A percentile compares a stretch with the other conserved stretches of the same genome.
phyloP scores from a whole-genome alignment of 2,888 invertebrate species.

The Xylophagus ater region DNA sequence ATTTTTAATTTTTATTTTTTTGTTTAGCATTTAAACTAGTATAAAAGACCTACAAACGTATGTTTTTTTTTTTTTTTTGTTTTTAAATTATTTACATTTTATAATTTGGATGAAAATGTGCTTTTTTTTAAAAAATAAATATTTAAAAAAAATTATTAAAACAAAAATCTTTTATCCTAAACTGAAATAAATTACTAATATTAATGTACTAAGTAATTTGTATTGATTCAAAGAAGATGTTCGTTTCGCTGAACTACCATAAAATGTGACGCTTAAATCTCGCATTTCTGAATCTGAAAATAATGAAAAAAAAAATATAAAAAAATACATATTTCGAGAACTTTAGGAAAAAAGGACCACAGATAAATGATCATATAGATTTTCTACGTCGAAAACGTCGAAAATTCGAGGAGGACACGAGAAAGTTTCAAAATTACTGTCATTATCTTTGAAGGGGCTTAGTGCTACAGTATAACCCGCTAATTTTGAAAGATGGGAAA shows the following conservation, averaged over 20 bases:
- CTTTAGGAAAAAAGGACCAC: neutral
- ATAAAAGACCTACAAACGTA: slow-evolving; percentile 18
- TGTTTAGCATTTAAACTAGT: slow-evolving; percentile 15
- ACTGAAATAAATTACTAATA: slow-evolving; percentile 11
- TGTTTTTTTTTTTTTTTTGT: slow-evolving; percentile 1
- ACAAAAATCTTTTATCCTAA: slow-evolving; percentile 13
- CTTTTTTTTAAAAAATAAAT: slow-evolving; percentile 12
- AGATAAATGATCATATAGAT: too few relatives aligned
- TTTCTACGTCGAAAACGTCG: neutral
- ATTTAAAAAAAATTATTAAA: slow-evolving; percentile 6
- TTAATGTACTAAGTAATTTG: slow-evolving; percentile 5
- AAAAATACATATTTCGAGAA: neutral
- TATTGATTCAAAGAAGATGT: slow-evolving; percentile 2
- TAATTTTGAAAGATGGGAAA: too few relatives aligned
- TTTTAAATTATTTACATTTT: neutral
- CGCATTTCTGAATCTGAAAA: slow-evolving; percentile 39
- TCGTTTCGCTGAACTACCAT: slow-evolving; percentile 22
- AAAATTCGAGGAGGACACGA: neutral
- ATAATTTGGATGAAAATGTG: slow-evolving; percentile 8
- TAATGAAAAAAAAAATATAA: slow-evolving; percentile 5
- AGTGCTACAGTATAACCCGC: too few relatives aligned
- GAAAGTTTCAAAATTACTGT: too few relatives aligned
- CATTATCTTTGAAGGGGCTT: too few relatives aligned
- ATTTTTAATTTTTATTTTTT: neutral
- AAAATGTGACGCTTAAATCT: slow-evolving; percentile 38